Evolutionary conservation across 2,888 invertebrate species (phyloP), one percentile per base, ranked within the genome.

Genomic region (Smittia aterrima): DNA sequence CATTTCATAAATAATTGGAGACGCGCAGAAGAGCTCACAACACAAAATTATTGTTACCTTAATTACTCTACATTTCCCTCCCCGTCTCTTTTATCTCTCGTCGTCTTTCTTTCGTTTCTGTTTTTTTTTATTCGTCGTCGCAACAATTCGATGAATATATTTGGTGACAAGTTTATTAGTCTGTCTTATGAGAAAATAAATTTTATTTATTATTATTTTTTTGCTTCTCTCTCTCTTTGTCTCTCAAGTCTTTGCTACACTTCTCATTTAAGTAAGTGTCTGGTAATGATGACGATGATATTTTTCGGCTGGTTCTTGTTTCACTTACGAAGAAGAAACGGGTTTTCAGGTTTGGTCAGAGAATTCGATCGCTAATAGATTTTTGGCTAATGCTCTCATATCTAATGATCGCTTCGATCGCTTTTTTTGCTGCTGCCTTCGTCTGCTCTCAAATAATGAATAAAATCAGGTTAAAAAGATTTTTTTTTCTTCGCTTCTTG

Each of bases 121-220:
- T 25, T 70, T 7, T 18, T 70, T 24, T 24, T 58, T 72, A 27
- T 27, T 64, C 27, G 27, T 64, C 11, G 27, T 58, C 54, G 58
- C 54, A 54, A 40, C 58, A 72, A 72, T 72, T 72, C 72, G 62
- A 72, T 72, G 54, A 72, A 72, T 72, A 70, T 70, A 72, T 72
- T 72, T 72, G 72, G 72, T 72, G 72, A 72, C 72, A 72, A 72
- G 72, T 72, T 72, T 72, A 72, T 72, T 72, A 72, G 72, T 72
- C 53, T 72, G 72, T 62, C 72, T 72, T 62, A 22, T 53, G 58
- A 25, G 54, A 71, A 71, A 71, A 54, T 71, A 62, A 72, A 62
- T 72, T 72, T 62, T 72, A 62, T 72, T 72, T 72, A 72, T 72
- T 72, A 27, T 64, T 64, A 27, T 27, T 64, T 18, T 58, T 58